These are phyloP conservation scores for Hyperoplus lanceolatus DNA, from an alignment of 2,797 vertebrate genomes.

Conservation along the genomic window DNA sequence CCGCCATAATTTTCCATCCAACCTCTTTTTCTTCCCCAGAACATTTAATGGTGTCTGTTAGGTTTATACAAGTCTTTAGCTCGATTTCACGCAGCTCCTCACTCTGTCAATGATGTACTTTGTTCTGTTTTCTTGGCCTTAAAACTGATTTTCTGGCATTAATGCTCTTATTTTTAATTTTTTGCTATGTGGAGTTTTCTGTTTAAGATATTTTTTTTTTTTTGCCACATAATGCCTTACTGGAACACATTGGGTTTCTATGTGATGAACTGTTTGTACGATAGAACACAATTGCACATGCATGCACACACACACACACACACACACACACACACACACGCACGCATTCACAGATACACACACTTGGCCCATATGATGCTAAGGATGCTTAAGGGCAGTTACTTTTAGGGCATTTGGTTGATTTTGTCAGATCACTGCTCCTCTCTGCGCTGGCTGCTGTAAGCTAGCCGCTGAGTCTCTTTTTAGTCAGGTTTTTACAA, in stretches of 20 bases:
- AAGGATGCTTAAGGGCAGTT: conserved; percentile 39
- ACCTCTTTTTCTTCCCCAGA: not conserved
- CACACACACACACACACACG: conserved; percentile 10
- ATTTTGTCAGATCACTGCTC: conserved; percentile 74
- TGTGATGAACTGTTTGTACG: conserved; percentile 70
- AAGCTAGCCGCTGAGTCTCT: conserved; percentile 30
- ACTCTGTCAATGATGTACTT: conserved; percentile 12
- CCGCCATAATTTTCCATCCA: not conserved
- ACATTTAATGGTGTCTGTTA: not conserved
- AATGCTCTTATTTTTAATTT: conserved; percentile 34
- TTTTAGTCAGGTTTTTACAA: conserved; percentile 73
- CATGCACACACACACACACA: conserved; percentile 47
- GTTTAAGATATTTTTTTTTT: conserved; percentile 52
- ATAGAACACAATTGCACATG: conserved; percentile 61
- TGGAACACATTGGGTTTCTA: conserved; percentile 72
- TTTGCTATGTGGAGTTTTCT: conserved; percentile 46
- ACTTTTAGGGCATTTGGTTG: conserved; percentile 59
- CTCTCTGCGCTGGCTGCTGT: conserved; percentile 42
- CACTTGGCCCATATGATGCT: conserved; percentile 7
- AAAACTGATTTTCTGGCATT: conserved; percentile 59
- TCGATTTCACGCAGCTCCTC: conserved; percentile 20
- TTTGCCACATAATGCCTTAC: conserved; percentile 85
- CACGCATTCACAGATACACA: conserved; percentile 22
- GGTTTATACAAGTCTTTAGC: conserved; percentile 16
- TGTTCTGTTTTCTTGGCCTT: conserved; percentile 72